Base-by-base conservation (phyloP, 1,140 invertebrate species). In the Zaprionus tsacasi region DNA sequence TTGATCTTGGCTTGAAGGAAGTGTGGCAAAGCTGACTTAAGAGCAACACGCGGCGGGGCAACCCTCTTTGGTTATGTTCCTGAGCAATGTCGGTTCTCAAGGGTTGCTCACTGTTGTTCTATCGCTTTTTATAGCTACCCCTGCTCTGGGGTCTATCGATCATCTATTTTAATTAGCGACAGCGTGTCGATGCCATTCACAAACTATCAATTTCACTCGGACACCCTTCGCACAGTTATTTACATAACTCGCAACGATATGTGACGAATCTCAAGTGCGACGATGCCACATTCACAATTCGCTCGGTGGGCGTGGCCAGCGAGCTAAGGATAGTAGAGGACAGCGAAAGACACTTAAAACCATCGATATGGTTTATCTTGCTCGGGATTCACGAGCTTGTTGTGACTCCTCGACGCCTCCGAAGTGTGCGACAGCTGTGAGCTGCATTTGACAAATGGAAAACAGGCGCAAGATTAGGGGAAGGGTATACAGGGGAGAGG, bases 101-200 rank as follows among this genome's bases (percentile, higher is more conserved):
- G 85, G 85, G 85, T 88, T 81, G 85, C 70, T 73, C 11, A 38
- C 38, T 27, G 27, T 27, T 21, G 43, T 43, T 82, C 71, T 71
- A 38, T 57, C 43, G 45, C 55, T 71, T 67, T 79, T 70, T 66
- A 64, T 63, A 40, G 30, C 55, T 66, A 63, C 54, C 63, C 77
- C 61, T 70, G 33, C 67, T 57, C 35, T 25, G 48, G 52, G 63
- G 25, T 64, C 76, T 71, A 91, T 91, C 89, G 83, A 91, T 91
- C 88, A 91, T 91, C 85, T 76, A 77, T 91, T 91, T 91, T 91
- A 91, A 91, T 91, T 91, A 91, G 88, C 88, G 78, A 79, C 88
- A 89, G 85, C 50, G 83, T 91, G 88, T 91, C 88, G 83, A 91
- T 91, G 58, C 79, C 85, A 89, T 90, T 79, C 78, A 81, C 77